phyloP scores from a whole-genome alignment of 2,113 vertebrate species.

The Junco hyemalis region DNA sequence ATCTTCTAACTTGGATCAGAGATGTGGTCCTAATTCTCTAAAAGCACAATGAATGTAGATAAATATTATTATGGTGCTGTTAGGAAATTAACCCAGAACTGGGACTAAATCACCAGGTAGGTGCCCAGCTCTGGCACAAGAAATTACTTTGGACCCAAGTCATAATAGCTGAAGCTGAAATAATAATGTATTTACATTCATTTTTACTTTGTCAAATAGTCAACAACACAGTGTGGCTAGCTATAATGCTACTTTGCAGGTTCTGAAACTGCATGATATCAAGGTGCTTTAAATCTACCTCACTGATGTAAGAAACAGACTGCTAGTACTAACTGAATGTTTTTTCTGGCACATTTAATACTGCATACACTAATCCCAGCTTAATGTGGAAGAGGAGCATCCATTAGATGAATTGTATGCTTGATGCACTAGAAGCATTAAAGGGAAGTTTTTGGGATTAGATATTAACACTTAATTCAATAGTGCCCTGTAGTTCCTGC shows the following conservation, averaged over 20 bases:
- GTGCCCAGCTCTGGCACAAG: not conserved
- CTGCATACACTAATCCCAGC: not conserved
- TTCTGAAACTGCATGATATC: not conserved
- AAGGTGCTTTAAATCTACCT: not conserved
- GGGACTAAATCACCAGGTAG: not conserved
- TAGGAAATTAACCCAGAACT: not conserved
- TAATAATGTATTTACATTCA: not conserved
- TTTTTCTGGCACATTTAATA: not conserved
- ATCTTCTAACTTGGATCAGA: not conserved
- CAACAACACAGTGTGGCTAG: not conserved
- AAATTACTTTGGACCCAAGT: not conserved
- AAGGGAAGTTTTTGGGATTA: not conserved
- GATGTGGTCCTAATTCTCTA: not conserved
- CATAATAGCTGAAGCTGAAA: not conserved
- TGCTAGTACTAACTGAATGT: not conserved
- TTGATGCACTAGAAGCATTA: not conserved
- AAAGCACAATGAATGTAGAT: not conserved
- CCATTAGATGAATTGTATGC: not conserved
- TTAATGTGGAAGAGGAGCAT: not conserved
- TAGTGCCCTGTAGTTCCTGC: not conserved
- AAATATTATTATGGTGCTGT: not conserved
- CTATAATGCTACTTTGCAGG: not conserved
- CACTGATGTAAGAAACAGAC: not conserved
- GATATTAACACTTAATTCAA: not conserved
- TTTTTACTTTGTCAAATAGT: not conserved